These are phyloP conservation scores for Morpho deidamia DNA, from an alignment of 2,888 invertebrate genomes.

Conservation along the genomic window DNA sequence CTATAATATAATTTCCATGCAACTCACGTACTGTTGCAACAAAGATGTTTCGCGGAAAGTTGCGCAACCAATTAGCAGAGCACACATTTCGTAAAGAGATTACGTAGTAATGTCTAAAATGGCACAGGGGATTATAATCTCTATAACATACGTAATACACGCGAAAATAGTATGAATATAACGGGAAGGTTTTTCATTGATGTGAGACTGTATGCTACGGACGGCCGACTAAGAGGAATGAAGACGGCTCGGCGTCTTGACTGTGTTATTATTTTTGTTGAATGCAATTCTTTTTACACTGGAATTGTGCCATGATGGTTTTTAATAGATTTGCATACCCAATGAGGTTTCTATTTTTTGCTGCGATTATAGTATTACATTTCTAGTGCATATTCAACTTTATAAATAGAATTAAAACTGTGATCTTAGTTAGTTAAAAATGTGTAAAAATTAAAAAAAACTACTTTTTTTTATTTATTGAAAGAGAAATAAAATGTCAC, in stretches of 20 bases:
- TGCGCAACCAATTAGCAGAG: slow-evolving; percentile 59
- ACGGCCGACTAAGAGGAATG: slow-evolving; percentile 56
- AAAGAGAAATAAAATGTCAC: too few relatives aligned
- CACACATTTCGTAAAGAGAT: slow-evolving; percentile 31
- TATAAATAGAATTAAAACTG: too few relatives aligned
- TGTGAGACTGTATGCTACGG: slow-evolving; percentile 45
- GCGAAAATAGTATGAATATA: slow-evolving; percentile 19
- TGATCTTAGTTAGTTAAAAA: too few relatives aligned
- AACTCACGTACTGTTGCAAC: slow-evolving; percentile 45
- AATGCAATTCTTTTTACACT: slow-evolving; percentile 30
- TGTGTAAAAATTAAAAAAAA: too few relatives aligned
- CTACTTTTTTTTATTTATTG: too few relatives aligned
- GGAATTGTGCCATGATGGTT: slow-evolving; percentile 16
- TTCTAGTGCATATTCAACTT: too few relatives aligned
- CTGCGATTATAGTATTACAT: neutral
- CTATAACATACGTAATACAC: slow-evolving; percentile 14
- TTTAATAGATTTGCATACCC: slow-evolving; percentile 9
- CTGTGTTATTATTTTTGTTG: slow-evolving; percentile 39
- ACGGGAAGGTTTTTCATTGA: slow-evolving; percentile 11
- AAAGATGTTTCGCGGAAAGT: slow-evolving; percentile 41
- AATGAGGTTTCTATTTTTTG: neutral
- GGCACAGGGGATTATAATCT: slow-evolving; percentile 23
- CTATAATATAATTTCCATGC: slow-evolving; percentile 35
- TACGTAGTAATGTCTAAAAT: slow-evolving; percentile 17
- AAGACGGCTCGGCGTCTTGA: slow-evolving; percentile 41